Evolutionary conservation across 1,140 invertebrate genomes (phyloP).

Genomic region (Leptonema lineaticorne): DNA sequence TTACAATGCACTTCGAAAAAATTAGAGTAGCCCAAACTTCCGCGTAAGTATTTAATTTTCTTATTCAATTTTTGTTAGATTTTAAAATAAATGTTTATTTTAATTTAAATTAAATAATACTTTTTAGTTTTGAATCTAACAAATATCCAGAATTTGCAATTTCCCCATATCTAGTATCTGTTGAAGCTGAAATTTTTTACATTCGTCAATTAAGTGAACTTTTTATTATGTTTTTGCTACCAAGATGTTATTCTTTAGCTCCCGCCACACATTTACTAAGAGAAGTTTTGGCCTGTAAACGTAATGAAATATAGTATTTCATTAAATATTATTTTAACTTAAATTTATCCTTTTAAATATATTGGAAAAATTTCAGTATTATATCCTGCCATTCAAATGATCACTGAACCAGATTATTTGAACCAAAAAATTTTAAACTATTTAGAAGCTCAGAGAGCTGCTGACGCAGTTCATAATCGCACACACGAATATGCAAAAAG

Average conservation of each 20-base stretch:
- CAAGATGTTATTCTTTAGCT: conserved; percentile 74
- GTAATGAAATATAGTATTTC: conserved; percentile 59
- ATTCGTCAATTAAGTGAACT: conserved; percentile 79
- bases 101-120: conserved; percentile 11
- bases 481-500: conserved; percentile 86
- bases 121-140: conserved; percentile 59
- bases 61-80: neutral
- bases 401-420: conserved; percentile 89
- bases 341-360: conserved; percentile 20
- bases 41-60: conserved; percentile 63
- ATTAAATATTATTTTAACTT: too few species aligned
- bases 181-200: conserved; percentile 76
- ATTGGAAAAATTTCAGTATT: conserved; percentile 76
- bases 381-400: conserved; percentile 76
- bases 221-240: conserved; percentile 77
- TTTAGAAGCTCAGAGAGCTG: conserved; percentile 75
- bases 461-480: conserved; percentile 74
- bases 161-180: conserved; percentile 71
- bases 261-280: conserved; percentile 76
- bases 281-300: conserved; percentile 81
- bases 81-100: neutral
- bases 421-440: conserved; percentile 85
- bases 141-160: conserved; percentile 70
- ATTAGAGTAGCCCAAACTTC: conserved; percentile 74
- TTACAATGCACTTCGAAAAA: conserved; percentile 83